phyloP scores from a whole-genome alignment of 1,140 invertebrate species.

The Lordiphosa mommai region DNA sequence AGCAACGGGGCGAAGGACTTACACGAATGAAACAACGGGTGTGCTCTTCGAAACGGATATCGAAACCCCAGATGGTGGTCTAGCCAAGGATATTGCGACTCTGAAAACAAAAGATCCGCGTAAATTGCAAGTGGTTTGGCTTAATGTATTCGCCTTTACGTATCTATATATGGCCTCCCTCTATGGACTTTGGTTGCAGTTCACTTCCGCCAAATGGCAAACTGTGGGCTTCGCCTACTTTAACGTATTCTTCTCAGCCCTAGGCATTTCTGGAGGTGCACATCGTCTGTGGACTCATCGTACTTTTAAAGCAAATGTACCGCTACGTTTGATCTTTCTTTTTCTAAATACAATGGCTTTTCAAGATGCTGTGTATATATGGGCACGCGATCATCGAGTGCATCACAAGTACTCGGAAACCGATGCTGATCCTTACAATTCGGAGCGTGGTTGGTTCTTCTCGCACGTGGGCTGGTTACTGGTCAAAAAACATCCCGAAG shows the following conservation, averaged over 20 bases:
- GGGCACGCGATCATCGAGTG: constrained; percentile 37
- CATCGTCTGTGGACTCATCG: constrained; percentile 90
- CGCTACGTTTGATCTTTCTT: constrained; percentile 82
- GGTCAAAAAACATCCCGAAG: constrained; percentile 81
- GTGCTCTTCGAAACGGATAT: constrained; percentile 6
- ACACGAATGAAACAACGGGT: neutral
- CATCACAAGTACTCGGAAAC: constrained; percentile 5
- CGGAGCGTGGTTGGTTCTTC: constrained; percentile 82
- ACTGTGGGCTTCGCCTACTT: neutral
- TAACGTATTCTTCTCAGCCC: constrained; percentile 28
- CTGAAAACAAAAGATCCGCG: neutral
- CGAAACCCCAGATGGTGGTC: neutral
- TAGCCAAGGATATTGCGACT: neutral
- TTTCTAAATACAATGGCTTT: constrained; percentile 72
- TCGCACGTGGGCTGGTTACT: constrained; percentile 83
- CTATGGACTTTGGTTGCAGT: neutral
- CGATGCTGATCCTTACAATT: constrained; percentile 83
- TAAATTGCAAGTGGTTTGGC: neutral
- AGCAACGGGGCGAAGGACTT: too few relatives aligned
- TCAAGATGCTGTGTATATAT: constrained; percentile 80
- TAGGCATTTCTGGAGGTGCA: constrained; percentile 88
- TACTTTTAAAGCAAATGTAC: constrained; percentile 87
- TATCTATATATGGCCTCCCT: neutral
- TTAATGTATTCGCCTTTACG: neutral
- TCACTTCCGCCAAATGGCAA: constrained; percentile 1